Evolutionary conservation across 2,888 invertebrate species (phyloP).

Genomic region (Lasioglossum figueresi): DNA sequence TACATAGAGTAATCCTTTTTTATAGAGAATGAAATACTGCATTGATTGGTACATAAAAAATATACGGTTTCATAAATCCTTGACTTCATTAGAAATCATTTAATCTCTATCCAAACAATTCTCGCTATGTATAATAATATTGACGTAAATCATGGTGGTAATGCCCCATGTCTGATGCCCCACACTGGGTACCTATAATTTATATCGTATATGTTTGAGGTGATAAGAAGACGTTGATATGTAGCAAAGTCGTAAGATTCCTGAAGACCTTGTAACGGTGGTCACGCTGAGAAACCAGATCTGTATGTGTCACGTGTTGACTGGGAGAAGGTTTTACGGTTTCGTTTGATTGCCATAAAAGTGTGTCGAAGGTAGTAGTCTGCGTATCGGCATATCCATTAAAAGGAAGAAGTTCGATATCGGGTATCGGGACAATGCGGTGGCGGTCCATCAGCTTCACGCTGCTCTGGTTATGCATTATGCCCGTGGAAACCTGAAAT

Average conservation of each 20-base stretch:
- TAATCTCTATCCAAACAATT: too few relatives aligned
- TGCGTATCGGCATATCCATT: conserved; percentile 62
- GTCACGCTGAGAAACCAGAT: conserved; percentile 39
- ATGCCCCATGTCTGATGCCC: too few relatives aligned
- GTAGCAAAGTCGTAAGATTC: conserved; percentile 22
- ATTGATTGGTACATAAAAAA: too few relatives aligned
- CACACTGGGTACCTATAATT: too few relatives aligned
- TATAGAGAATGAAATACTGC: too few relatives aligned
- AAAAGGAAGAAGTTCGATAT: conserved; percentile 63
- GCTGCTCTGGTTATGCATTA: conserved; percentile 34
- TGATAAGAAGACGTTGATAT: not conserved
- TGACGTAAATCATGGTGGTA: too few relatives aligned
- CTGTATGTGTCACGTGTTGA: conserved; percentile 44
- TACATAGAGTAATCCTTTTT: too few relatives aligned
- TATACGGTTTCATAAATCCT: too few relatives aligned
- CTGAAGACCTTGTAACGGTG: conserved; percentile 43
- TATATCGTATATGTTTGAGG: not conserved
- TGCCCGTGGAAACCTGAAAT: conserved; percentile 2
- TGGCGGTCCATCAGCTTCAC: conserved; percentile 43
- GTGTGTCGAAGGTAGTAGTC: conserved; percentile 47
- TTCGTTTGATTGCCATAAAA: conserved; percentile 65
- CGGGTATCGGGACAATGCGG: conserved; percentile 57
- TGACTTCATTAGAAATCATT: too few relatives aligned
- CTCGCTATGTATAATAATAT: too few relatives aligned
- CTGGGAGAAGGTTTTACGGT: conserved; percentile 61